Percentiles rank a stretch among this genome's conserved stretches.
phyloP scores from a whole-genome alignment of 2,797 vertebrate genomes.

The Etheostoma perlongum region DNA sequence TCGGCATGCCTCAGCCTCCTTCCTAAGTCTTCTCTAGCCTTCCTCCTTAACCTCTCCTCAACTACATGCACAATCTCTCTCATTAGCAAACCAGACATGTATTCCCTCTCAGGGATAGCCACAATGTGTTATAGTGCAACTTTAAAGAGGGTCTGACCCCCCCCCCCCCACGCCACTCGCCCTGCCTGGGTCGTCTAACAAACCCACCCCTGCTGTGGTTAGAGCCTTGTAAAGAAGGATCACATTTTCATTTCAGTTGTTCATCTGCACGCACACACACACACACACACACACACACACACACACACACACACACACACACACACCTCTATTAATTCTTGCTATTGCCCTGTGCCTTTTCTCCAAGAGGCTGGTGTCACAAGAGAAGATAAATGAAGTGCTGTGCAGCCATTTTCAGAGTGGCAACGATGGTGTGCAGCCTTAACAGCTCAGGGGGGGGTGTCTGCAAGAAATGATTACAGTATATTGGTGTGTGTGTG shows the following conservation, averaged over 20 bases:
- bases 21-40: slow-evolving; percentile 1
- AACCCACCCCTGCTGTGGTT: slow-evolving; percentile 59
- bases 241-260: slow-evolving; percentile 66
- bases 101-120: slow-evolving; percentile 6
- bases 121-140: background rate
- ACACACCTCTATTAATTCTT: slow-evolving; percentile 40
- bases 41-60: slow-evolving; percentile 21
- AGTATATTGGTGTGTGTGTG: background rate
- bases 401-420: slow-evolving; percentile 32
- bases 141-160: slow-evolving; percentile 44
- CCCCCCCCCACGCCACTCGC: slow-evolving; percentile 11
- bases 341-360: slow-evolving; percentile 44
- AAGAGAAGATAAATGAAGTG: slow-evolving; percentile 61
- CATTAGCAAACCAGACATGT: slow-evolving; percentile 30
- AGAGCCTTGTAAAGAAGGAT: slow-evolving; percentile 60
- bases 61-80: background rate
- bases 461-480: slow-evolving; percentile 13
- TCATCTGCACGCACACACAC: slow-evolving; percentile 29
- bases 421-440: background rate
- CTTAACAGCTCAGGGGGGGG: slow-evolving; percentile 42
- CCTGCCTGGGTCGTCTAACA: slow-evolving; percentile 55
- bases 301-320: slow-evolving; percentile 16
- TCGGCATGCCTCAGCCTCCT: slow-evolving; percentile 29
- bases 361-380: slow-evolving; percentile 57
- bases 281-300: slow-evolving; percentile 11